These are phyloP conservation scores for Mizuhopecten yessoensis DNA, from an alignment of 1,140 invertebrate species.

Conservation along the genomic window DNA sequence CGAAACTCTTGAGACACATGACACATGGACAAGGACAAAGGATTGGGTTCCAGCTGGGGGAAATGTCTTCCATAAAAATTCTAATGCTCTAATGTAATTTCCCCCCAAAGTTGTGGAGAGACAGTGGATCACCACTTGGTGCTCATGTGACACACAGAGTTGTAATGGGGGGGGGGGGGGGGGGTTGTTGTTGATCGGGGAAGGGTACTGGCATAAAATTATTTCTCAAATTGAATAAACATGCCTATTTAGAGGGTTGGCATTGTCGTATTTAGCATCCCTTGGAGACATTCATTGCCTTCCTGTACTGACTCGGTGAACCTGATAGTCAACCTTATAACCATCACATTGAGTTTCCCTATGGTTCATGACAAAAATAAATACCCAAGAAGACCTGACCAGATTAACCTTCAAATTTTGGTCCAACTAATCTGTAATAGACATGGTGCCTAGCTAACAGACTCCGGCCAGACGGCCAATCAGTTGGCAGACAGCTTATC, in stretches of 20 bases:
- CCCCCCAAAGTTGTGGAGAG: background rate
- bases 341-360: background rate
- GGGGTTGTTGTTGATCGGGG: too few relatives aligned
- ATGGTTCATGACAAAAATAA: background rate
- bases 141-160: too few relatives aligned
- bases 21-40: conserved; percentile 31
- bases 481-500: background rate
- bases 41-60: background rate
- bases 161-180: background rate
- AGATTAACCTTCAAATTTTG: background rate
- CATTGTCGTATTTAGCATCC: background rate
- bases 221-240: background rate
- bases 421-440: background rate
- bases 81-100: conserved; percentile 28
- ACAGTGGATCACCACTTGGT: background rate
- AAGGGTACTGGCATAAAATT: background rate
- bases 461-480: background rate
- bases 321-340: background rate
- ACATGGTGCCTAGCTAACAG: background rate
- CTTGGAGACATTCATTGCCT: background rate
- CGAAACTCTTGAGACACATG: background rate
- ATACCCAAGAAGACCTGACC: background rate
- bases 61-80: conserved; percentile 1
- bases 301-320: background rate
- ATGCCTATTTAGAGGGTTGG: background rate